Conservation (phyloP, 2,888 invertebrate species). For the Epirrita christyi region DNA sequence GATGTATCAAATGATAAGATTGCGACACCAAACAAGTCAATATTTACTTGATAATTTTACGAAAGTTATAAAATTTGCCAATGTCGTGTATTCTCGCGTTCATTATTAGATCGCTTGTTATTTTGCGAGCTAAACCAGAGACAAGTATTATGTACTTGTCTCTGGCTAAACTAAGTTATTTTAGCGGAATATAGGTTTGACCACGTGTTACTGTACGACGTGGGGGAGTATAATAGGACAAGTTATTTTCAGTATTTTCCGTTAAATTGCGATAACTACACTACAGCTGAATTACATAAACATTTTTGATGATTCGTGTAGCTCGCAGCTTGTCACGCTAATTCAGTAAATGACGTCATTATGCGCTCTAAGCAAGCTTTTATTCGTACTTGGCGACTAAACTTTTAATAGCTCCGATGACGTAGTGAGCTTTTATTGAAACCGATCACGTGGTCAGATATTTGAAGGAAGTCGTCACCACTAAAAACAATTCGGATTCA, state of each 20-base stretch:
- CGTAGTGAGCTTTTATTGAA: slow-evolving; percentile 33
- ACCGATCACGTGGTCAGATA: slow-evolving; percentile 38
- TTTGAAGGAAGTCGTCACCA: slow-evolving; percentile 47
- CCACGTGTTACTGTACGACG: slow-evolving; percentile 23
- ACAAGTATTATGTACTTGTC: too few relatives aligned
- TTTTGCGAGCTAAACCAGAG: too few relatives aligned
- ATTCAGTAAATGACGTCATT: background rate
- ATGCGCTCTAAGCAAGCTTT: background rate
- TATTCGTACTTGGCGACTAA: slow-evolving; percentile 16
- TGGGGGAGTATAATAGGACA: slow-evolving; percentile 22
- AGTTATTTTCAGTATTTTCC: slow-evolving; percentile 21
- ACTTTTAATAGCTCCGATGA: slow-evolving; percentile 23
- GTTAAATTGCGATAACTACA: background rate
- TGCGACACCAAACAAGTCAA: slow-evolving; percentile 8
- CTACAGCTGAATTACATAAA: background rate
- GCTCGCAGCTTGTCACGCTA: background rate
- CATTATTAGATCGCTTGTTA: background rate
- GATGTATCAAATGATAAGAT: slow-evolving; percentile 22
- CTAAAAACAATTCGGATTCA: slow-evolving; percentile 36
- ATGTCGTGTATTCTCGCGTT: background rate
- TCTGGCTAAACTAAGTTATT: background rate
- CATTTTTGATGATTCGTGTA: background rate
- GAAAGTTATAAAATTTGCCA: background rate
- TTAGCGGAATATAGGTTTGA: slow-evolving; percentile 6
- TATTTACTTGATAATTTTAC: slow-evolving; percentile 8